phyloP scores from a whole-genome alignment of 2,888 invertebrate species.

The Macrosoma leucophasiata region DNA sequence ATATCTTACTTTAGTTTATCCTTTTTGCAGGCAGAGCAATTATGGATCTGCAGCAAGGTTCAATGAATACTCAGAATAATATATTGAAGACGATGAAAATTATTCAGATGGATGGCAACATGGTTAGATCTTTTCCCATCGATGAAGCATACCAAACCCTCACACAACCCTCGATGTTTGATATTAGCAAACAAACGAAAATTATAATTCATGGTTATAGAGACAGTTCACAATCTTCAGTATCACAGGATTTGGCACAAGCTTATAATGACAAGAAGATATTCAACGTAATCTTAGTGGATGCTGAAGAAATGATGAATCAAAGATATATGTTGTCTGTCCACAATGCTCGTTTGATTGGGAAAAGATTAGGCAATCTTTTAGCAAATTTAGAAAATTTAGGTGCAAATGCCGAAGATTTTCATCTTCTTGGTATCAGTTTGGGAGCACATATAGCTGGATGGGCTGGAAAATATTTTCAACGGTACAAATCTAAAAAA shows the following conservation, averaged over 20 bases:
- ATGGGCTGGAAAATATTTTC: constrained; percentile 65
- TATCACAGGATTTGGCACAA: constrained; percentile 56
- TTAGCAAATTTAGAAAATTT: constrained; percentile 63
- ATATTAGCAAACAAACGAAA: constrained; percentile 65
- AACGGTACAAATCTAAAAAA: constrained; percentile 47
- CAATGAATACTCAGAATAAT: constrained; percentile 44
- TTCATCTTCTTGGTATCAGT: constrained; percentile 76
- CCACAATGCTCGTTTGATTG: constrained; percentile 62
- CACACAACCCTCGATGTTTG: constrained; percentile 48
- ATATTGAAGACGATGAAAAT: constrained; percentile 60
- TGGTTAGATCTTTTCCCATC: constrained; percentile 45
- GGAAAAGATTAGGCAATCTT: constrained; percentile 69
- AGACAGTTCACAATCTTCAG: constrained; percentile 59
- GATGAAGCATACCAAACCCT: constrained; percentile 52
- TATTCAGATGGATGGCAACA: constrained; percentile 43
- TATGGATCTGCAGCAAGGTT: constrained; percentile 54
- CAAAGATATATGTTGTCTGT: constrained; percentile 62
- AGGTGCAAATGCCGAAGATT: constrained; percentile 59
- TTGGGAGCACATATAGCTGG: constrained; percentile 76
- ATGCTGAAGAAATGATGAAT: constrained; percentile 61
- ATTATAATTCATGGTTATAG: constrained; percentile 66
- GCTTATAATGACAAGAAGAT: constrained; percentile 62
- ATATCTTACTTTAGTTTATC: constrained; percentile 6
- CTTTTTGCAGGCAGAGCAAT: constrained; percentile 58
- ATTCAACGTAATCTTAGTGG: constrained; percentile 64